Base-by-base conservation (phyloP, 2,888 invertebrate species). In the Didymodactylos carnosus region DNA sequence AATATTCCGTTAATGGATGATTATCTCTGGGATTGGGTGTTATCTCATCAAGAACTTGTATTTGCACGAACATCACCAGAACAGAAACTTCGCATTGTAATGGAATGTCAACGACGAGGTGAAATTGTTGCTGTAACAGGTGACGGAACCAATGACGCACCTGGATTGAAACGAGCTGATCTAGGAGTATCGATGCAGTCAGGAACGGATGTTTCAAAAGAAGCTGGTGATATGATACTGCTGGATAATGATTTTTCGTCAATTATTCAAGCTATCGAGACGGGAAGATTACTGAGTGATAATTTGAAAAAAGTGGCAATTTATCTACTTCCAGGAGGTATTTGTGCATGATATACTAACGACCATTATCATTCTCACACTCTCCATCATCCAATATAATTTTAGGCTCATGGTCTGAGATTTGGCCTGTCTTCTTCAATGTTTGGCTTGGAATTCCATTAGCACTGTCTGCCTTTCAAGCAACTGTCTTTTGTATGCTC, bases 61-160 rank as follows among this genome's bases (percentile, higher is more conserved):
- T 72, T 72, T 46, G 72, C 72, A 10, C 16, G 72, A 41, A 72
- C 72, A 23, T 69, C 72, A 35, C 72, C 72, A n/a, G 72, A 72
- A 25, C 72, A 72, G 27, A 72, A 72, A 46, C 69, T 72, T 35
- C 62, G 69, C 39, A 72, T 69, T 46, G 72, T 72, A 29, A 72
- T 69, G 43, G 72, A 72, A 69, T 72, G 62, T 72, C 72, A 72
- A 69, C 35, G 19, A 72, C 69, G 69, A 29, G 40, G 69, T n/a
- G 62, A 69, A 69, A 51, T 72, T 6, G 72, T 72, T 25, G 72
- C 69, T 14, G 72, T 72, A 3, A 72, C 72, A 39, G 72, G 72
- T 72, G 72, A 72, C 29, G 72, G 72, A 23, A 69, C 69, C 6
- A 72, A 72, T 69, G 72, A 72, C 43, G 72, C 72, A 43, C 72